phyloP scores from a whole-genome alignment of 2,797 vertebrate species.

The Myoxocephalus aenaeus region DNA sequence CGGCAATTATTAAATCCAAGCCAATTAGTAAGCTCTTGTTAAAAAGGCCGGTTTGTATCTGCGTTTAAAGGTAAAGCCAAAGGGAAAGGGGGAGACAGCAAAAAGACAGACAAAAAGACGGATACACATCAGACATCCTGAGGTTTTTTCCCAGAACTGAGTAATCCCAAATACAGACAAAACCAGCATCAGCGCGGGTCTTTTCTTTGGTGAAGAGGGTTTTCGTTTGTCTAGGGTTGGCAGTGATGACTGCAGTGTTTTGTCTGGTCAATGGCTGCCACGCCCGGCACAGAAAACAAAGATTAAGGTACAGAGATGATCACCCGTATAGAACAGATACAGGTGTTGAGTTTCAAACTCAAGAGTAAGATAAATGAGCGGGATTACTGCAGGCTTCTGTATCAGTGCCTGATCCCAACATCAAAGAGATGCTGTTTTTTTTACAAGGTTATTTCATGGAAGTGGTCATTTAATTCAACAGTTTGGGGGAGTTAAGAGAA shows the following conservation, averaged over 20 bases:
- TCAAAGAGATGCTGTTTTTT: not conserved
- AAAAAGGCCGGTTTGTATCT: not conserved
- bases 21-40: not conserved
- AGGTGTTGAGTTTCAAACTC: not conserved
- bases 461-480: not conserved
- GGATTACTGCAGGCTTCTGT: not conserved
- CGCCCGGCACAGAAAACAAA: slow-evolving; percentile 51
- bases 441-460: not conserved
- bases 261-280: slow-evolving; percentile 43
- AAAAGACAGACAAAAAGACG: slow-evolving; percentile 24
- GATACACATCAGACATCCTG: slow-evolving; percentile 4
- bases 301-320: slow-evolving; percentile 15
- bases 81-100: not conserved
- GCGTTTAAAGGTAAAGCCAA: not conserved
- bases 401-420: not conserved
- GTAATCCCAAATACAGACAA: slow-evolving; percentile 21
- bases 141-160: not conserved
- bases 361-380: slow-evolving; percentile 11
- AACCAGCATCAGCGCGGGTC: not conserved
- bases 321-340: not conserved
- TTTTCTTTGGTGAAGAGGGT: not conserved
- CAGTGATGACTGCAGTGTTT: not conserved
- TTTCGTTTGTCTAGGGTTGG: not conserved
- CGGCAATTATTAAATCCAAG: not conserved
- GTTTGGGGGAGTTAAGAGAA: not conserved